These are phyloP conservation scores for Leptoclinus maculatus DNA, from an alignment of 2,797 vertebrate genomes.

Conservation along the genomic window DNA sequence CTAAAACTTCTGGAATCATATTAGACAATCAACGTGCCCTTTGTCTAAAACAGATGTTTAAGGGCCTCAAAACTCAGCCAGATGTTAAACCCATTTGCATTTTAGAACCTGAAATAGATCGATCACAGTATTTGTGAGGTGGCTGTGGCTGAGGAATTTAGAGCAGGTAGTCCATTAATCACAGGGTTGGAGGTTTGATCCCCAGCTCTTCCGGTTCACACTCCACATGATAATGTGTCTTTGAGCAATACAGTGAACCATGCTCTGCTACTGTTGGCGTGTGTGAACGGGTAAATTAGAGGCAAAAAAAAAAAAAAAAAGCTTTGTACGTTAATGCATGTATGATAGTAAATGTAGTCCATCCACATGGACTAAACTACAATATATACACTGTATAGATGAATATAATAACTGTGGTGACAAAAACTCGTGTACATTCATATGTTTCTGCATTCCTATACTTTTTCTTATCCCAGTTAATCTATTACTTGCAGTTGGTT, in stretches of 20 bases:
- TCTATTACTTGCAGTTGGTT: not conserved
- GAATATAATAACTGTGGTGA: not conserved
- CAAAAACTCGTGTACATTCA: not conserved
- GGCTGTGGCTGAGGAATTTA: not conserved
- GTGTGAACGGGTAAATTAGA: not conserved
- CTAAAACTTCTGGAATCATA: not conserved
- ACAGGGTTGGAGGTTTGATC: too few relatives aligned
- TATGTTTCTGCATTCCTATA: not conserved
- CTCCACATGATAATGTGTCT: too few relatives aligned
- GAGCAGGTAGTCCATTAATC: not conserved
- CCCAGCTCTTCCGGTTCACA: too few relatives aligned
- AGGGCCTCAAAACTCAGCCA: not conserved
- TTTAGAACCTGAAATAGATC: not conserved
- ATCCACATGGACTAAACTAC: not conserved
- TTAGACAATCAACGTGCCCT: not conserved
- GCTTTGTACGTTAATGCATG: not conserved
- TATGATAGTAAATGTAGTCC: not conserved
- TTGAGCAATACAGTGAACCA: not conserved
- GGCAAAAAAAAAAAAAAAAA: not conserved
- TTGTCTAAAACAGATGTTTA: not conserved
- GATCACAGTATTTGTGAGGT: not conserved
- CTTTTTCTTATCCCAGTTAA: not conserved
- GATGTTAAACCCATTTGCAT: not conserved
- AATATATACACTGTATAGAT: not conserved
- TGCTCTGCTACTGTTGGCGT: not conserved